Percentiles rank a stretch among this genome's conserved stretches.
These are phyloP conservation scores for Grammomys surdaster DNA, from an alignment of 2,113 vertebrate genomes.

Conservation along the genomic window DNA sequence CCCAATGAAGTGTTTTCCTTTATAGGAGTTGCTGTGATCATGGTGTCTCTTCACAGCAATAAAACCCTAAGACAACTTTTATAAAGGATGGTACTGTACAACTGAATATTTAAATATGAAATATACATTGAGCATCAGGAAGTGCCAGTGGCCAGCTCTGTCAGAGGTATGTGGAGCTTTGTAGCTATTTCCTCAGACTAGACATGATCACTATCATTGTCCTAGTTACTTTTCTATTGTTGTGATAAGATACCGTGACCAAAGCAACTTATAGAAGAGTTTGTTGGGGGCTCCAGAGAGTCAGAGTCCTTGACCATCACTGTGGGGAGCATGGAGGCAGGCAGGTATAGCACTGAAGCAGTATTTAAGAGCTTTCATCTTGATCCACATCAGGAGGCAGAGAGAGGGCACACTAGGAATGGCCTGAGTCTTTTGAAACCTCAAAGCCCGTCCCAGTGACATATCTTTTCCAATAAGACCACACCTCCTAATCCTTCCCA, in stretches of 20 bases:
- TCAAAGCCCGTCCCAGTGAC: not conserved
- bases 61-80: too few species aligned
- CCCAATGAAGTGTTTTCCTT: too few species aligned
- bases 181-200: not conserved
- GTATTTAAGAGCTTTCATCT: not conserved
- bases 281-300: not conserved
- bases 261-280: not conserved
- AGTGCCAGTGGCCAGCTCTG: not conserved
- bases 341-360: not conserved
- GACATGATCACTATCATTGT: not conserved
- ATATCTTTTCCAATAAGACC: not conserved
- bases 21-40: too few species aligned
- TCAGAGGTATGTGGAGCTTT: not conserved
- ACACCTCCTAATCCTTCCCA: not conserved
- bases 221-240: not conserved
- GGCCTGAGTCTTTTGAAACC: not conserved
- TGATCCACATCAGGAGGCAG: not conserved
- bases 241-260: not conserved
- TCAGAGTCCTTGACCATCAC: not conserved
- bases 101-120: not conserved
- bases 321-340: not conserved
- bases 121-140: not conserved
- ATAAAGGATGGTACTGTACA: not conserved
- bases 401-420: not conserved
- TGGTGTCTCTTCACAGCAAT: too few species aligned